Evolutionary conservation across 2,797 vertebrate genomes (phyloP).

Genomic region (Selene dorsalis): DNA sequence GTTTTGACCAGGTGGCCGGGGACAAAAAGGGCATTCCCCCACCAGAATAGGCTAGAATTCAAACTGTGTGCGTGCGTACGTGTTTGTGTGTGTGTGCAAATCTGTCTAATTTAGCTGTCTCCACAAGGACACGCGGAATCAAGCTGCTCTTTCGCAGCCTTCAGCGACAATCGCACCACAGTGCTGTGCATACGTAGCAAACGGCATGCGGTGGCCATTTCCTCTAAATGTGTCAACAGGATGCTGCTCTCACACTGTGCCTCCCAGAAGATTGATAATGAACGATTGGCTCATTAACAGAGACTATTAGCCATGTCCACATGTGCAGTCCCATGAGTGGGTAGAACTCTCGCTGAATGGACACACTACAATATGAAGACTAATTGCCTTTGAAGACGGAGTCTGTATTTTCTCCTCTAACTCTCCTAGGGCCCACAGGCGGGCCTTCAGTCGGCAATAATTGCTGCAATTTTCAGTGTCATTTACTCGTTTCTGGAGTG

Average conservation of each 20-base stretch:
- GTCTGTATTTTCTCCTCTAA: slow-evolving; percentile 81
- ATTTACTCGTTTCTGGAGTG: slow-evolving; percentile 70
- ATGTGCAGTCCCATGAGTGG: slow-evolving; percentile 84
- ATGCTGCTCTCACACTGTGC: slow-evolving; percentile 78
- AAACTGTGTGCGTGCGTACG: slow-evolving; percentile 48
- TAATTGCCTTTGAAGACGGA: slow-evolving; percentile 86
- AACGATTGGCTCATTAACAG: slow-evolving; percentile 89
- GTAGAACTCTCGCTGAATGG: slow-evolving; percentile 82
- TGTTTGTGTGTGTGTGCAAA: slow-evolving; percentile 54
- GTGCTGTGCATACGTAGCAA: slow-evolving; percentile 60
- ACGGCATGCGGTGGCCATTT: slow-evolving; percentile 69
- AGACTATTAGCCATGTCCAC: slow-evolving; percentile 88
- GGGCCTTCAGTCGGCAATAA: slow-evolving; percentile 75
- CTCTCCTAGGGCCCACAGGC: slow-evolving; percentile 73
- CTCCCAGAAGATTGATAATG: slow-evolving; percentile 87
- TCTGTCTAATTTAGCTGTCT: slow-evolving; percentile 78
- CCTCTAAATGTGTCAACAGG: slow-evolving; percentile 83
- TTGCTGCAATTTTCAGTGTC: slow-evolving; percentile 76
- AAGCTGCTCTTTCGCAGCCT: slow-evolving; percentile 71
- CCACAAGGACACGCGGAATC: slow-evolving; percentile 73
- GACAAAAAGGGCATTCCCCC: slow-evolving; percentile 80
- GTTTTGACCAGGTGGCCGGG: slow-evolving; percentile 86
- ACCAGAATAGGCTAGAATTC: slow-evolving; percentile 71
- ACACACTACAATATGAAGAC: slow-evolving; percentile 87
- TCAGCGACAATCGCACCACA: slow-evolving; percentile 66